A percentile compares a stretch with the other conserved stretches of the same genome.
Evolutionary conservation across 2,888 invertebrate species (phyloP).

Genomic region (Sympetrum striolatum): DNA sequence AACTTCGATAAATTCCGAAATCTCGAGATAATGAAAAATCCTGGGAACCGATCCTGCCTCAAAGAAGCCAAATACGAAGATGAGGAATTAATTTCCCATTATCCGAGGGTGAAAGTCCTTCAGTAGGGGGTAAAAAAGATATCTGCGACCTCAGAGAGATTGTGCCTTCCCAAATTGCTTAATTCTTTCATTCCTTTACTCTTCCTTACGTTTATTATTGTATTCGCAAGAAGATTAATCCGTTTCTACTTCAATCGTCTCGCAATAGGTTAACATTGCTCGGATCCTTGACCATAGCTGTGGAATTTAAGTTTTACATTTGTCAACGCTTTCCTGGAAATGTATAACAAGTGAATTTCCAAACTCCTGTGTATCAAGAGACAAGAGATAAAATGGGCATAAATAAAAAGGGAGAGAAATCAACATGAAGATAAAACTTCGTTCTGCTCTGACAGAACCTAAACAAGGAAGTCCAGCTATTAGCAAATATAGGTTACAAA

Average conservation of each 20-base stretch:
- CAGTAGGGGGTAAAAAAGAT: not conserved
- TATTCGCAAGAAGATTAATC: not conserved
- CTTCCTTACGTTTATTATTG: not conserved
- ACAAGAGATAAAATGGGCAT: too few relatives aligned
- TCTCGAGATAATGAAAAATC: not conserved
- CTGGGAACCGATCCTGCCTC: not conserved
- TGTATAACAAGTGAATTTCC: not conserved
- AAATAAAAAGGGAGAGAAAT: too few relatives aligned
- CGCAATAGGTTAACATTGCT: not conserved
- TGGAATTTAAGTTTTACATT: not conserved
- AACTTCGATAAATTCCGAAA: not conserved
- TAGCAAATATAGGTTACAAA: too few relatives aligned
- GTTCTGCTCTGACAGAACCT: too few relatives aligned
- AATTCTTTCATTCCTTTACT: too few relatives aligned
- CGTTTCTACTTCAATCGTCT: not conserved
- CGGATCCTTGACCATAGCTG: not conserved
- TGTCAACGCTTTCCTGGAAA: not conserved
- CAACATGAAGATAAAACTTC: too few relatives aligned
- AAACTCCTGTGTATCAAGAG: too few relatives aligned
- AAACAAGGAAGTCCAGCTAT: too few relatives aligned
- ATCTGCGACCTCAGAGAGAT: not conserved
- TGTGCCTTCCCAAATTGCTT: not conserved
- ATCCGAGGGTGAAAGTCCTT: not conserved
- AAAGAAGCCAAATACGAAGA: not conserved
- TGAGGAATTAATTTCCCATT: not conserved